phyloP scores from a whole-genome alignment of 2,113 vertebrate genomes.

The Epinephelus moara region DNA sequence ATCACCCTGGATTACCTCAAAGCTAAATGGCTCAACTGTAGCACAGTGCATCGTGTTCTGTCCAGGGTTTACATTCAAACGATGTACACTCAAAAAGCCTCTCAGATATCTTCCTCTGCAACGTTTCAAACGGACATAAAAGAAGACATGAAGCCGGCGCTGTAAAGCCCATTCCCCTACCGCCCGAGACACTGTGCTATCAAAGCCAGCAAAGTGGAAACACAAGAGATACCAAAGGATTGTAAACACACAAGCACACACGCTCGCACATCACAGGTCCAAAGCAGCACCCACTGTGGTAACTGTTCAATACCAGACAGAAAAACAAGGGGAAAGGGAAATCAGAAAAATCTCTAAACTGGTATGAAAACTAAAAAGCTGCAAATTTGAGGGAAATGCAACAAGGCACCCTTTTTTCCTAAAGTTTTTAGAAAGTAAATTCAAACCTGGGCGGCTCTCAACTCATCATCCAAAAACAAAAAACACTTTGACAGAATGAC shows the following conservation, averaged over 20 bases:
- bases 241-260: constrained; percentile 61
- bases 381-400: constrained; percentile 14
- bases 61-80: constrained; percentile 57
- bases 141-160: constrained; percentile 50
- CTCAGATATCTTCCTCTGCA: constrained; percentile 53
- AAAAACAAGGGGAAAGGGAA: constrained; percentile 1
- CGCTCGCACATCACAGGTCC: constrained; percentile 65
- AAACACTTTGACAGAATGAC: constrained; percentile 40
- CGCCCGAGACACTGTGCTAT: constrained; percentile 61
- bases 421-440: constrained; percentile 19
- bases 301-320: constrained; percentile 27
- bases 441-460: constrained; percentile 11
- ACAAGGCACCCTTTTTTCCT: not conserved
- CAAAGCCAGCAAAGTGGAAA: constrained; percentile 73
- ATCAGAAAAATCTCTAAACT: not conserved
- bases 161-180: constrained; percentile 65
- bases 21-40: constrained; percentile 30
- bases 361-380: constrained; percentile 17
- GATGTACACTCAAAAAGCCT: constrained; percentile 36
- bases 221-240: constrained; percentile 69
- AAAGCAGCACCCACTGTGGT: constrained; percentile 56
- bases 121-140: constrained; percentile 69
- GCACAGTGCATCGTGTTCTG: constrained; percentile 9
- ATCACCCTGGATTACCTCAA: constrained; percentile 36
- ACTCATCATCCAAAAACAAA: constrained; percentile 12